Evolutionary conservation across 2,888 invertebrate species (phyloP).

Genomic region (Stenchaetothrips biformis): DNA sequence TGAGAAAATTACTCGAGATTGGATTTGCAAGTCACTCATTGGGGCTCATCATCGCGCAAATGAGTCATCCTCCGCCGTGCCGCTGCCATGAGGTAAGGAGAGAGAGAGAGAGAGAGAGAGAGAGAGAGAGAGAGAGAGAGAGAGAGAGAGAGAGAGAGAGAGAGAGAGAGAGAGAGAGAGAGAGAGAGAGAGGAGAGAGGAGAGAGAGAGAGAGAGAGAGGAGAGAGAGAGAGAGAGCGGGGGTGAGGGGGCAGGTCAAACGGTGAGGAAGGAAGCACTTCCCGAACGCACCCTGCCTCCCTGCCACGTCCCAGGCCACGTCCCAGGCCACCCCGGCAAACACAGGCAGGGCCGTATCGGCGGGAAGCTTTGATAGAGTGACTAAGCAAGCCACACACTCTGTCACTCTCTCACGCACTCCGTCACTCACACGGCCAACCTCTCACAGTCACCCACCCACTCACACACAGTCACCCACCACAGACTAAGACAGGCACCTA

Average conservation of each 20-base stretch:
- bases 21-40: background rate
- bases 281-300: background rate
- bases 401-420: background rate
- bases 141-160: background rate
- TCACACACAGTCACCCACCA: no score
- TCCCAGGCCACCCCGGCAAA: background rate
- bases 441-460: background rate
- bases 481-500: no score
- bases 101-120: slow-evolving; percentile 15
- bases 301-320: no score
- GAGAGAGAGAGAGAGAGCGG: background rate
- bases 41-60: background rate
- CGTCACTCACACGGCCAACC: background rate
- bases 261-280: background rate
- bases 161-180: background rate
- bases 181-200: slow-evolving; percentile 1
- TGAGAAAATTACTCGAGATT: background rate
- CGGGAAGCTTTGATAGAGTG: background rate
- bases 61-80: background rate
- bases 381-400: background rate
- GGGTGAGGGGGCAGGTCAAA: background rate
- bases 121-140: slow-evolving; percentile 14
- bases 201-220: background rate
- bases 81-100: background rate
- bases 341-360: background rate